Base-by-base conservation (phyloP, 2,797 vertebrate species). In the Takifugu rubripes region DNA sequence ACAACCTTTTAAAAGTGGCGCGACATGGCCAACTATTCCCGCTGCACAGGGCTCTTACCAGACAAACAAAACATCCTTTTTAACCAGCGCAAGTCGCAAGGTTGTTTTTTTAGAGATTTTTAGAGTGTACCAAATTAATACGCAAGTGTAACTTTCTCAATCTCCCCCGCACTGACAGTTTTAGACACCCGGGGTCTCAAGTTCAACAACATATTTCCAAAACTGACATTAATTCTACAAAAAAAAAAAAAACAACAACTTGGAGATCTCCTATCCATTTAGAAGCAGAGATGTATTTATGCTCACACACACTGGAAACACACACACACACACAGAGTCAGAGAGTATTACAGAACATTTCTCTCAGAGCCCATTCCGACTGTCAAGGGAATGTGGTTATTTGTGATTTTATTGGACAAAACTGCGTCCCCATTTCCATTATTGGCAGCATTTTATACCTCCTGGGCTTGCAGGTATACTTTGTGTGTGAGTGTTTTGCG, bases 221-320 rank as follows among this genome's bases (percentile, higher is more conserved):
- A 92, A 82, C 73, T 89, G 88, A 90, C 89, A 91, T 90, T 90
- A 90, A 90, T 90, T 90, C 86, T 84, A 87, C 10, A 84, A 84
- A 81, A 87, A 89, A 90, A 86, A 91, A 81, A 87, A 88, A 90
- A 85, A 91, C 89, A 91, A 91, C 86, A 89, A 88, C 51, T 56
- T 76, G 68, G 88, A 86, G 84, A 84, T 86, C 65, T 72, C 66
- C 67, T 65, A 73, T 82, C 81, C 48, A 69, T 85, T 82, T 68
- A 62, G 55, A 62, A 74, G 58, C 73, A 1, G 7, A 64, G 80
- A 81, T 66, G 57, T 67, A 86, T 84, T 84, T 77, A 72, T 63
- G 59, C 57, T 52, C 36, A 47, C 54, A 25, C 49, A 11, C 25
- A 36, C 68, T 33, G 31, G 7, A 63, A 66, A 73, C 64, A 51